These are phyloP conservation scores for Brachionus koreanus DNA, from an alignment of 1,140 invertebrate species.

Conservation along the genomic window DNA sequence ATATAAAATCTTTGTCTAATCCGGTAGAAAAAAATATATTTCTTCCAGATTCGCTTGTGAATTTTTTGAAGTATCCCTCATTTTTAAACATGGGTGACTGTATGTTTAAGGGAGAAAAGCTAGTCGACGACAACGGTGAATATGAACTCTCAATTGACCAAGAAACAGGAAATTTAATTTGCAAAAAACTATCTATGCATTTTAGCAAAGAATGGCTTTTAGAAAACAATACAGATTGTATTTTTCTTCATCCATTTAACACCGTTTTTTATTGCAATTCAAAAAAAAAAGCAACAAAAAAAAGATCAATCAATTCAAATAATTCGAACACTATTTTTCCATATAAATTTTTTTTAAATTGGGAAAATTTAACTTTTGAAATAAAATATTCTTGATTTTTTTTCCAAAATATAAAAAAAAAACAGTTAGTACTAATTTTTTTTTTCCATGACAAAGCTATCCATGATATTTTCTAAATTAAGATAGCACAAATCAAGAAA, in stretches of 20 bases:
- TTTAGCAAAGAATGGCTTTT: not conserved
- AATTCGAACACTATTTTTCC: not conserved
- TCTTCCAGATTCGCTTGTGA: not conserved
- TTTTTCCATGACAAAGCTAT: too few species aligned
- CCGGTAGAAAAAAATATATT: not conserved
- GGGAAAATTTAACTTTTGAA: slow-evolving; percentile 26
- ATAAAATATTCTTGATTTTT: slow-evolving; percentile 1
- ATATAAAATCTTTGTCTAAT: not conserved
- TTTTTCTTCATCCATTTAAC: not conserved
- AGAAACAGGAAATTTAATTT: not conserved
- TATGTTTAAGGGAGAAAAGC: slow-evolving; percentile 13
- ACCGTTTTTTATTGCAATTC: not conserved
- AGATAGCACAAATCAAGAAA: too few species aligned
- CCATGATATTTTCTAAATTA: too few species aligned
- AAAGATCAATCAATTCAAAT: not conserved
- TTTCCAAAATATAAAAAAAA: not conserved
- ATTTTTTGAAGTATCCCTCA: slow-evolving; percentile 26
- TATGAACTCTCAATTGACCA: not conserved
- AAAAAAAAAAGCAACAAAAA: slow-evolving; percentile 10
- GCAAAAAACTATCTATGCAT: not conserved
- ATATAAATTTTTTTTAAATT: slow-evolving; percentile 36
- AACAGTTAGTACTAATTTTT: too few species aligned
- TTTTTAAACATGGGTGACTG: not conserved
- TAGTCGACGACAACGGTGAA: slow-evolving; percentile 29
- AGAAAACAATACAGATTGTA: not conserved